A percentile compares a stretch with the other conserved stretches of the same genome.
These are phyloP conservation scores for Smutsia gigantea DNA, from an alignment of 2,797 vertebrate genomes.

Conservation along the genomic window DNA sequence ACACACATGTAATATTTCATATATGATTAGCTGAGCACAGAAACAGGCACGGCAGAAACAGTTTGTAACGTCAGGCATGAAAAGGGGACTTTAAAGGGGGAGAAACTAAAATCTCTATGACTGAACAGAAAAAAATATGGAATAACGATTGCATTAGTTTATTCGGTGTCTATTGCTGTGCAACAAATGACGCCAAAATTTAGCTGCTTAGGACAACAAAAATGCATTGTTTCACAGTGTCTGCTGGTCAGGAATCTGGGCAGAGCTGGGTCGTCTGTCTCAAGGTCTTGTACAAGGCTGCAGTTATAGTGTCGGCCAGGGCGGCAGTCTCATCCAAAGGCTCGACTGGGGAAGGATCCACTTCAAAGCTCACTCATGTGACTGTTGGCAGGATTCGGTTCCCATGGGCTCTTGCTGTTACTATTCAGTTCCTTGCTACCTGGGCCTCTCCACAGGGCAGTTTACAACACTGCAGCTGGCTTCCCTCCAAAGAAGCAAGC, in stretches of 20 bases:
- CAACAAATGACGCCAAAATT: background rate
- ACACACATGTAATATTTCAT: background rate
- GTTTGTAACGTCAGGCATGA: background rate
- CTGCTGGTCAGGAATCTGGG: background rate
- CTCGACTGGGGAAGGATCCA: fast-evolving
- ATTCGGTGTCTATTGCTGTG: background rate
- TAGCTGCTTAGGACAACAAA: background rate
- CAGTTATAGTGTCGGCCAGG: background rate
- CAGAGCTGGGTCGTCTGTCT: background rate
- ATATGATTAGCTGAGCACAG: background rate
- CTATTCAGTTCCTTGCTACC: background rate
- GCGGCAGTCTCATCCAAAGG: background rate
- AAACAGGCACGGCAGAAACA: background rate
- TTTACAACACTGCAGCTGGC: background rate
- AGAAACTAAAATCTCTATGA: background rate
- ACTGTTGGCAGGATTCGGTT: background rate
- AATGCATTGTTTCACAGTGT: background rate
- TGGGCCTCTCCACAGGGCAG: background rate
- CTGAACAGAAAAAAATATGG: background rate
- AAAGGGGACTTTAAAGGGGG: background rate
- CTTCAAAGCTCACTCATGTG: background rate
- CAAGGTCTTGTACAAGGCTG: background rate
- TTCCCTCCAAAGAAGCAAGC: background rate
- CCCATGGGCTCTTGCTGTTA: fast-evolving
- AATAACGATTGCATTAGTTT: background rate